Conservation (phyloP, 2,797 vertebrate species). For the Lates japonicus region DNA sequence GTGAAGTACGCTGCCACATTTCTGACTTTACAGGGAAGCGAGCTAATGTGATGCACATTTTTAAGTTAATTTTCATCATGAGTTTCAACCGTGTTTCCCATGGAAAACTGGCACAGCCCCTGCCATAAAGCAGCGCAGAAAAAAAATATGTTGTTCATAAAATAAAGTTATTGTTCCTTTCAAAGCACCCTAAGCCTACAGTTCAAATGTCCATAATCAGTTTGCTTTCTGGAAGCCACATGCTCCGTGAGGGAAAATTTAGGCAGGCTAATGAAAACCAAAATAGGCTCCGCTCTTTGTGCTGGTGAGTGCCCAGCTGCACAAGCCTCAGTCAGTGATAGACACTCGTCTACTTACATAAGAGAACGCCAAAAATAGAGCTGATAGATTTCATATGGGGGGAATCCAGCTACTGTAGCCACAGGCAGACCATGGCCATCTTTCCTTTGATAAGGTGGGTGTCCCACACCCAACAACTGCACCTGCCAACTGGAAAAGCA, state of each 20-base stretch:
- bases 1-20: constrained; percentile 44
- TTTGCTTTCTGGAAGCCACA: constrained; percentile 79
- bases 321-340: constrained; percentile 37
- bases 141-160: constrained; percentile 80
- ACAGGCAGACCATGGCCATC: constrained; percentile 27
- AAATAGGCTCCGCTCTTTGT: constrained; percentile 53
- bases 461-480: constrained; percentile 50
- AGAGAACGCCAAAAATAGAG: constrained; percentile 64
- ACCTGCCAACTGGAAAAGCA: constrained; percentile 35
- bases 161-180: constrained; percentile 83
- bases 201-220: constrained; percentile 78
- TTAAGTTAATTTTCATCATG: constrained; percentile 75
- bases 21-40: constrained; percentile 56
- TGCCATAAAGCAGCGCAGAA: constrained; percentile 58
- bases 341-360: constrained; percentile 64
- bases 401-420: constrained; percentile 30
- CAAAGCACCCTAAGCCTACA: constrained; percentile 66
- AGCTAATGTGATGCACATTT: constrained; percentile 61
- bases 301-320: constrained; percentile 62
- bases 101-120: constrained; percentile 81
- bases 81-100: constrained; percentile 76
- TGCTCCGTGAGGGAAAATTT: constrained; percentile 66
- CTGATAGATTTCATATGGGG: constrained; percentile 57
- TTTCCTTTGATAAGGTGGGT: constrained; percentile 63
- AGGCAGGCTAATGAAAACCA: constrained; percentile 70